Conservation (phyloP, 1,140 invertebrate species). For the Chrysomallon squamiferum region DNA sequence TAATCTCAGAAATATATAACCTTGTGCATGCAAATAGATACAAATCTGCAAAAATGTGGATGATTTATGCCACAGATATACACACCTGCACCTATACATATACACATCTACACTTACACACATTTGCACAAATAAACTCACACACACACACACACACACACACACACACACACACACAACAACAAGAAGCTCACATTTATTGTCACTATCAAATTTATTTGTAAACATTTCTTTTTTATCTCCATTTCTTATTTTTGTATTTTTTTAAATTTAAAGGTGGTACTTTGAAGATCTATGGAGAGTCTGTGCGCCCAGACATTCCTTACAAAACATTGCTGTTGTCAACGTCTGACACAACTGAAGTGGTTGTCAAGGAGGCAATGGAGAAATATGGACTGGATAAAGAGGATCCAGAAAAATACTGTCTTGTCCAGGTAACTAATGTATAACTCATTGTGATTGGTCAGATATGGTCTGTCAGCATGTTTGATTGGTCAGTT, state of each 20-base stretch:
- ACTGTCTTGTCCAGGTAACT: conserved; percentile 88
- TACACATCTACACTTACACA: background rate
- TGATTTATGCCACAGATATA: background rate
- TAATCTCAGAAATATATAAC: no score
- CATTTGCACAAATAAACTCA: background rate
- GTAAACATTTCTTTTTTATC: no score
- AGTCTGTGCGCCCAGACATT: conserved; percentile 93
- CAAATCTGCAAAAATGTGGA: no score
- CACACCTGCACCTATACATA: background rate
- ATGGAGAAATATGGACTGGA: conserved; percentile 95
- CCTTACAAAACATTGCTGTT: conserved; percentile 97
- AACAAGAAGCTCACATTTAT: no score
- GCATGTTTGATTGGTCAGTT: no score
- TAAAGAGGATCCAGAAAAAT: conserved; percentile 86
- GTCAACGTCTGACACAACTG: conserved; percentile 90
- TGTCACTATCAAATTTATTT: no score
- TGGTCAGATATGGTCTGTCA: no score
- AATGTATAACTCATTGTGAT: background rate
- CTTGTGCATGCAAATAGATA: no score
- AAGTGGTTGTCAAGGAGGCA: conserved; percentile 93
- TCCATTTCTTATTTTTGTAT: no score
- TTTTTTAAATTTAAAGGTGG: conserved; percentile 70
- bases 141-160: conserved; percentile 1
- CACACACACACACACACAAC: background rate
- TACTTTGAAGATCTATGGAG: conserved; percentile 97